A percentile compares a stretch with the other conserved stretches of the same genome.
These are phyloP conservation scores for Brachyalestes nurse DNA, from an alignment of 2,797 vertebrate species.

Conservation along the genomic window DNA sequence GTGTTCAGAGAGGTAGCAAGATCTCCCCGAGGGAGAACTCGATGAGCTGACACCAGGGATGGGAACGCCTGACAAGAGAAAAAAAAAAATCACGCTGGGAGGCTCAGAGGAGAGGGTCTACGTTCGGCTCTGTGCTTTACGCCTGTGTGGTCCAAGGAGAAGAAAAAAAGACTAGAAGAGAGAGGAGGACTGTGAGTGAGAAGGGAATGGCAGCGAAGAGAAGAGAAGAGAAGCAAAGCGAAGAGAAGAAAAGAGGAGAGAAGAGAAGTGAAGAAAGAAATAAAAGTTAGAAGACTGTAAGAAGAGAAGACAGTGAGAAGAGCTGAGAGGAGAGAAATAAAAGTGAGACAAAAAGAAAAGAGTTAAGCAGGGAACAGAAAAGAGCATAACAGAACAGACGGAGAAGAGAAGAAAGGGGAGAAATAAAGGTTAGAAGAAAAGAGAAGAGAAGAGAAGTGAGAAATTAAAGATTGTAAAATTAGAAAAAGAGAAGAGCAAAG, in stretches of 20 bases:
- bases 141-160: neutral
- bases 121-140: too few relatives aligned
- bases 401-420: neutral
- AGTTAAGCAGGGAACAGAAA: too few relatives aligned
- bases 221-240: too few relatives aligned
- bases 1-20: constrained; percentile 28
- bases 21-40: neutral
- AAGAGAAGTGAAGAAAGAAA: neutral
- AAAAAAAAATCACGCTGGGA: neutral
- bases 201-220: too few relatives aligned
- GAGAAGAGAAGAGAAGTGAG: too few relatives aligned
- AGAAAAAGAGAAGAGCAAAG: neutral
- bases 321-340: too few relatives aligned
- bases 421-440: too few relatives aligned
- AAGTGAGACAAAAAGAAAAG: neutral
- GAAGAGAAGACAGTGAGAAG: too few relatives aligned
- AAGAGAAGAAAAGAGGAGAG: too few relatives aligned
- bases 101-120: neutral
- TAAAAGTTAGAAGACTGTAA: too few relatives aligned
- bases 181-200: too few relatives aligned
- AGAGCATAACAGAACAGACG: neutral
- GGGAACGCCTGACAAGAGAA: constrained; percentile 28
- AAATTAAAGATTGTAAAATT: neutral
- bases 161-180: neutral
- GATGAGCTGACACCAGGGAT: constrained; percentile 24